A percentile compares a stretch with the other conserved stretches of the same genome.
Conservation (phyloP, 2,113 vertebrate species). For the Montifringilla adamsi region DNA sequence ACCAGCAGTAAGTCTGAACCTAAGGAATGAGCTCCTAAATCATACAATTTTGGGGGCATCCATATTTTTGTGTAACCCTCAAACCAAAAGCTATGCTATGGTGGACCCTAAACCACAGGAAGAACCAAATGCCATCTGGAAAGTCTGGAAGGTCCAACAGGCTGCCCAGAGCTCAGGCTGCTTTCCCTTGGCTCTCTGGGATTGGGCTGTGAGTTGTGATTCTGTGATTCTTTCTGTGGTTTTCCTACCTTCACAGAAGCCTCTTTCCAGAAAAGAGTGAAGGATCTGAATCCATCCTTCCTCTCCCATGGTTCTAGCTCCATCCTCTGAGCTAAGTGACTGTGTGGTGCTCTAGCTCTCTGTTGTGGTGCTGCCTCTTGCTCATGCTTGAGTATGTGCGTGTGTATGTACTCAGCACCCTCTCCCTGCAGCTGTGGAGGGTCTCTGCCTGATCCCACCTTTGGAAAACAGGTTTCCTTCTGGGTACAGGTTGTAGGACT, state of each 20-base stretch:
- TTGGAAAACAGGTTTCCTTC: background rate
- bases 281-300: background rate
- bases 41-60: accelerated
- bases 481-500: background rate
- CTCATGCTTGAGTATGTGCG: accelerated
- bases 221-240: background rate
- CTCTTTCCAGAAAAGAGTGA: background rate
- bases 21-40: background rate
- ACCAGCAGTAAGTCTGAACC: background rate
- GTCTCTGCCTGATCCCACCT: background rate
- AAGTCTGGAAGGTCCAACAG: background rate
- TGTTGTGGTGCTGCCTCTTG: background rate
- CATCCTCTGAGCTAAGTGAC: accelerated
- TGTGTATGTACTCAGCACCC: background rate
- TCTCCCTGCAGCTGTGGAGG: background rate
- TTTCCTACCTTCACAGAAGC: background rate
- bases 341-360: background rate
- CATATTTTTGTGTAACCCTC: background rate
- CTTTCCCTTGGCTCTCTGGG: background rate
- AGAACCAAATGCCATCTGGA: background rate
- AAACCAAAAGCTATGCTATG: background rate
- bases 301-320: background rate
- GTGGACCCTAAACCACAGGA: background rate
- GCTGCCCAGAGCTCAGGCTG: background rate
- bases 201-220: background rate